phyloP scores from a whole-genome alignment of 2,797 vertebrate genomes.

The Macroramphosus scolopax region DNA sequence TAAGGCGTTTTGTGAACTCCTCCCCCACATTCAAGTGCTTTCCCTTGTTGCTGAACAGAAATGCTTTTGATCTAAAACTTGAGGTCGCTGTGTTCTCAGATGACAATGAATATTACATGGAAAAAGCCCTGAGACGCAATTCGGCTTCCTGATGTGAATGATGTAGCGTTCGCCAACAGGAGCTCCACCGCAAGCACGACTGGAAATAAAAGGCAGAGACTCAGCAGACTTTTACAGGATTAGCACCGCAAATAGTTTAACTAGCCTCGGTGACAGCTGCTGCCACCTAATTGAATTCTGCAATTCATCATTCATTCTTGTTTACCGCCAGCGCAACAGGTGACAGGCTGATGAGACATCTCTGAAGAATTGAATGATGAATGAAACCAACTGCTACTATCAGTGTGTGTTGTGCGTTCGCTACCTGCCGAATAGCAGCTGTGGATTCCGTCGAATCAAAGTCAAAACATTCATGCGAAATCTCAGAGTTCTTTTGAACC shows the following conservation, averaged over 20 bases:
- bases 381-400: conserved; percentile 46
- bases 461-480: conserved; percentile 39
- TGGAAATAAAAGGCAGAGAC: background rate
- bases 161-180: conserved; percentile 55
- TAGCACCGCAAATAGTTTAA: conserved; percentile 49
- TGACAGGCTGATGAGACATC: conserved; percentile 54
- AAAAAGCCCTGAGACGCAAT: conserved; percentile 68
- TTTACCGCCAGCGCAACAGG: conserved; percentile 57
- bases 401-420: conserved; percentile 14
- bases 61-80: conserved; percentile 78
- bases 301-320: conserved; percentile 61
- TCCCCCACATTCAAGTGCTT: conserved; percentile 65
- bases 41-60: conserved; percentile 70
- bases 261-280: conserved; percentile 56
- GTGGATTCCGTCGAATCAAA: conserved; percentile 36
- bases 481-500: conserved; percentile 36
- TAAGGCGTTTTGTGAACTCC: conserved; percentile 58
- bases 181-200: conserved; percentile 27
- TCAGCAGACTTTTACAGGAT: conserved; percentile 32
- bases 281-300: conserved; percentile 62
- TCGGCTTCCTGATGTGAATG: conserved; percentile 46
- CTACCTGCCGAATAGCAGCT: conserved; percentile 22
- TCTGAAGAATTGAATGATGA: conserved; percentile 56
- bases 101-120: conserved; percentile 78
- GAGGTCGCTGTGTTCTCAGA: conserved; percentile 65